Evolutionary conservation across 2,888 invertebrate species (phyloP).

Genomic region (Platypus cylindrus): DNA sequence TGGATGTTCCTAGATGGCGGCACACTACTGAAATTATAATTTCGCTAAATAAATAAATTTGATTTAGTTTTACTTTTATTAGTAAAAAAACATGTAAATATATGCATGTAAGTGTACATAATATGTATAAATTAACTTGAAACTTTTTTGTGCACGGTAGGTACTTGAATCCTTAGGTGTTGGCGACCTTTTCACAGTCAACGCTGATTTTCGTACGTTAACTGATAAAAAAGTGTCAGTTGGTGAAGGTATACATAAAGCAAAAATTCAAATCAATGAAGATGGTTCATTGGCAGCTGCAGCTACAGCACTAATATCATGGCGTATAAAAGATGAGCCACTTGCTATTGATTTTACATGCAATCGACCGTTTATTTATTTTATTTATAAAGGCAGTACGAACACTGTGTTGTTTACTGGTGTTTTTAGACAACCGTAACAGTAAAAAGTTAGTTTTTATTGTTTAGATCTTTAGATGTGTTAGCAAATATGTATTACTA

Average conservation of each 20-base stretch:
- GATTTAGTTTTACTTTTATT: too few relatives aligned
- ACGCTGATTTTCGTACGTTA: constrained; percentile 43
- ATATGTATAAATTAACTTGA: too few relatives aligned
- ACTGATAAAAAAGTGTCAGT: constrained; percentile 37
- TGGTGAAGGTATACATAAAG: constrained; percentile 58
- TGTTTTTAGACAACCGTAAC: constrained; percentile 16
- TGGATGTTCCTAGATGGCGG: too few relatives aligned
- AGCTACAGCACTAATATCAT: constrained; percentile 71
- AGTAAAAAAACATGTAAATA: too few relatives aligned
- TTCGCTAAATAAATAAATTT: too few relatives aligned
- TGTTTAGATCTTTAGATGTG: constrained; percentile 1
- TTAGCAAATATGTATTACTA: background rate
- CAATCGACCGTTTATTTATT: constrained; percentile 73
- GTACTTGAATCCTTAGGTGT: constrained; percentile 43
- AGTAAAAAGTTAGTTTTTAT: constrained; percentile 1
- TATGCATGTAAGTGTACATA: too few relatives aligned
- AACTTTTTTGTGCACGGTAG: constrained; percentile 25
- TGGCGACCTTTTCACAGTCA: constrained; percentile 39
- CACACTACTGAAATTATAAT: too few relatives aligned
- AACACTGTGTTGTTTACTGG: constrained; percentile 57
- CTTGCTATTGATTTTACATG: constrained; percentile 56
- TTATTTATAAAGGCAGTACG: constrained; percentile 59
- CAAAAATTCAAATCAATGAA: constrained; percentile 73
- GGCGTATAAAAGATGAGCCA: constrained; percentile 47
- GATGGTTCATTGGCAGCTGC: constrained; percentile 79